Conservation (phyloP, 2,888 invertebrate genomes). For the Epistrophella euchroma region DNA sequence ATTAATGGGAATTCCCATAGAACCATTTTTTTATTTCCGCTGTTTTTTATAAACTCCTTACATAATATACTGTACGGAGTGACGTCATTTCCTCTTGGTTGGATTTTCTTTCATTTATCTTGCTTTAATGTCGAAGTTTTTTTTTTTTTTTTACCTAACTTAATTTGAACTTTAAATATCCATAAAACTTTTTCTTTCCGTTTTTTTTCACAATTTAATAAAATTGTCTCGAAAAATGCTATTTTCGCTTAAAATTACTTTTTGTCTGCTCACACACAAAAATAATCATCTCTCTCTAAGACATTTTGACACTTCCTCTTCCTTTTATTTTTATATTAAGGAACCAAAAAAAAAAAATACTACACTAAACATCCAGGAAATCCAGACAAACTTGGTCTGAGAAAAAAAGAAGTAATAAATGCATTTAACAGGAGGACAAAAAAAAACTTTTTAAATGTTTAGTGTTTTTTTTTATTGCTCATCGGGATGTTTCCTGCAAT, state of each 20-base stretch:
- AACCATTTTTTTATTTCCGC: no score
- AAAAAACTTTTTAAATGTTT: slow-evolving; percentile 34
- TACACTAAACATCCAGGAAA: not conserved
- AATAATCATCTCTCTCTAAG: not conserved
- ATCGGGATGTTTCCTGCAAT: slow-evolving; percentile 21
- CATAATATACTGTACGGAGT: no score
- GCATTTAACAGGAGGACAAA: slow-evolving; percentile 1
- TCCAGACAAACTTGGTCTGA: slow-evolving; percentile 22
- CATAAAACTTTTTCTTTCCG: slow-evolving; percentile 9
- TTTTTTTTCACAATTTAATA: not conserved
- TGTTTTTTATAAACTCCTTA: no score
- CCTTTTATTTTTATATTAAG: not conserved
- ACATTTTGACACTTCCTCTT: slow-evolving; percentile 33
- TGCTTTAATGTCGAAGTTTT: not conserved
- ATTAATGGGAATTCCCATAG: no score
- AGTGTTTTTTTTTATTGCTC: slow-evolving; percentile 5
- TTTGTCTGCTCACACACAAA: not conserved
- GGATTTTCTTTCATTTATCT: no score
- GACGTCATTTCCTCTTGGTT: no score
- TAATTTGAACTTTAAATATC: slow-evolving; percentile 1
- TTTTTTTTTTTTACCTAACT: not conserved
- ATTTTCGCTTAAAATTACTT: slow-evolving; percentile 27
- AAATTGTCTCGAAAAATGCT: slow-evolving; percentile 6
- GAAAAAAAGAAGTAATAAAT: slow-evolving; percentile 28
- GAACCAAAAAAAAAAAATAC: not conserved